These are phyloP conservation scores for Columba guinea DNA, from an alignment of 2,797 vertebrate genomes.

Conservation along the genomic window DNA sequence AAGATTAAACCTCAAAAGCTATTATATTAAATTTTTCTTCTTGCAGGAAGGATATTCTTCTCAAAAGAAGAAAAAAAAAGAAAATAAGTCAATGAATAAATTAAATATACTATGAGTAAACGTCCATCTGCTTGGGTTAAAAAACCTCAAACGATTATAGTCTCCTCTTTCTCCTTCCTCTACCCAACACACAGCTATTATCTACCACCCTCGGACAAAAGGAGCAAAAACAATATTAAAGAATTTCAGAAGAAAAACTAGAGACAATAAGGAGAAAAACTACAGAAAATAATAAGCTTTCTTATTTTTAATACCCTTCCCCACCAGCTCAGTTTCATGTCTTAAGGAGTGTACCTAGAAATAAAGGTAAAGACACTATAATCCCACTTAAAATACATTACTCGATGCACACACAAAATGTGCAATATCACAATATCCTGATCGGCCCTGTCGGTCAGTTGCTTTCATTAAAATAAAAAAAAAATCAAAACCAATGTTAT, in stretches of 20 bases:
- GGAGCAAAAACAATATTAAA: accelerated
- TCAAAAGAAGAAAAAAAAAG: not conserved
- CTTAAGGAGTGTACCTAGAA: not conserved
- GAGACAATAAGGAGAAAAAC: not conserved
- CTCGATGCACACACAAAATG: not conserved
- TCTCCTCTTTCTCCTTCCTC: not conserved
- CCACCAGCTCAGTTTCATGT: not conserved
- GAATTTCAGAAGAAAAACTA: not conserved
- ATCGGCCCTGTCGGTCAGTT: not conserved
- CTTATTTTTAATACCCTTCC: not conserved
- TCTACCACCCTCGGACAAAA: not conserved
- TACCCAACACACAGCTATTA: not conserved
- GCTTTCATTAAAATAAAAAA: not conserved
- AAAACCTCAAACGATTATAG: not conserved
- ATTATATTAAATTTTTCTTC: not conserved
- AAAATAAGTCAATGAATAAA: not conserved
- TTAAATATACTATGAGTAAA: not conserved
- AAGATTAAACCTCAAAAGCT: not conserved
- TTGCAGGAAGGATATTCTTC: not conserved
- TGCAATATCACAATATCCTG: not conserved
- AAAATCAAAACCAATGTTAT: not conserved
- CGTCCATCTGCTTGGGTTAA: not conserved
- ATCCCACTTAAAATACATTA: not conserved
- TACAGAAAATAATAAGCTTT: not conserved
- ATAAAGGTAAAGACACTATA: not conserved